Evolutionary conservation across 2,113 vertebrate genomes (phyloP), one percentile per base, ranked within the genome.

Genomic region (Nipponia nippon): DNA sequence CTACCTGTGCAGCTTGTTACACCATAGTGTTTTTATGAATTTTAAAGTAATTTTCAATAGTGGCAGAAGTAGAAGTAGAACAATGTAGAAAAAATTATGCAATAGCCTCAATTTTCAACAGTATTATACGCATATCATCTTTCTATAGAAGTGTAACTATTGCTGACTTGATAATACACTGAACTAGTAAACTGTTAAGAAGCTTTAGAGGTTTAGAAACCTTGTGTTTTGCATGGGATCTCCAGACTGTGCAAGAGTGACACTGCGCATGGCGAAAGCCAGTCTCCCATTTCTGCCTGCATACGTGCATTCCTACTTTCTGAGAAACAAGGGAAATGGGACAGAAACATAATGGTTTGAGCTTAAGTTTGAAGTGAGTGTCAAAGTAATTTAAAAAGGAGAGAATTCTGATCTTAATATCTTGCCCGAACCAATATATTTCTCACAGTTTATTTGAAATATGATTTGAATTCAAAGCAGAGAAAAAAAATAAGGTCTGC

Each of bases 311-410:
- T 89, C 71, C 80, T 90, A 32, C 92, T 95, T 90, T 62, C 90
- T 70, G 82, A 96, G 93, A 97, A 98, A 97, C 93, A 97, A 96
- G 90, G 91, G 27, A 94, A 95, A 44, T 89, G 56, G 96, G 96
- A 96, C 91, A 83, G 83, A 94, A 96, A 72, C 89, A 95, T 95
- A 96, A 97, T 70, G 65, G 63, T 97, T 96, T 96, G 82, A 94
- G 94, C 86, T 97, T 97, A 96, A 97, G 92, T 77, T 96, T 95
- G 61, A 89, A 81, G 69, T 27, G 92, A 97, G 75, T 92, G 94
- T 94, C 83, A 92, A 97, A 97, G 81, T 92, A 95, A 97, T 97
- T 97, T 97, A 93, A 90, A 93, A 84, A 89, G 49, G 23, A 96
- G 72, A 92, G 80, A 96, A 92, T 93, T 95, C 52, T 96, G 94